Conservation (phyloP, 1,140 invertebrate species). For the Anagrus nilaparvatae region DNA sequence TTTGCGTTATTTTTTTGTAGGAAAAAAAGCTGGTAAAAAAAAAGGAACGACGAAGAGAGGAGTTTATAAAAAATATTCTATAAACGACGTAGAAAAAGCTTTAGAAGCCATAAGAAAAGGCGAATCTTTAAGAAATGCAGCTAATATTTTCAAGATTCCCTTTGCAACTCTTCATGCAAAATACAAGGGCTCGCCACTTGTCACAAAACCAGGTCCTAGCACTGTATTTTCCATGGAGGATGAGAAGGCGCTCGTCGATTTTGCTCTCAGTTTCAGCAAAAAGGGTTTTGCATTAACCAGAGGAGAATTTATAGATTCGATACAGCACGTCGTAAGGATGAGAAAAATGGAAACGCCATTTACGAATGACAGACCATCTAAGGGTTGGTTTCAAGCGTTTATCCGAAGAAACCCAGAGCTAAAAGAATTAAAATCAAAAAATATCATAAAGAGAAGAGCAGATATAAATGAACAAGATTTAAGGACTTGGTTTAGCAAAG, state of each 20-base stretch:
- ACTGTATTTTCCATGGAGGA: constrained; percentile 1
- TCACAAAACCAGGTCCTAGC: too few relatives aligned
- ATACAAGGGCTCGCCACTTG: too few relatives aligned
- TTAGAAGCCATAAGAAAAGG: too few relatives aligned
- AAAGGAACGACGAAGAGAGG: too few relatives aligned
- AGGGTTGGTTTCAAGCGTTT: constrained; percentile 20
- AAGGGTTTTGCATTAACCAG: not conserved
- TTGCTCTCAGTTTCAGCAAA: not conserved
- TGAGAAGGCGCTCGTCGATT: not conserved
- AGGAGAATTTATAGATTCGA: not conserved
- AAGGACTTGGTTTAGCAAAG: constrained; percentile 17
- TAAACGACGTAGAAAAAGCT: too few relatives aligned
- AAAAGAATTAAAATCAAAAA: constrained; percentile 16
- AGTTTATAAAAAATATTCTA: too few relatives aligned
- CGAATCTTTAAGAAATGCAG: too few relatives aligned
- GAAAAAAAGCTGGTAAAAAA: too few relatives aligned
- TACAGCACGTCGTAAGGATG: not conserved
- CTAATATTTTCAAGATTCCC: too few relatives aligned
- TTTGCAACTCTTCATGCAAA: too few relatives aligned
- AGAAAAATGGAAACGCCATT: not conserved
- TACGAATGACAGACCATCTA: not conserved
- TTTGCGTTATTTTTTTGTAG: too few relatives aligned
- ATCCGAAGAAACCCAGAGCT: constrained; percentile 17
- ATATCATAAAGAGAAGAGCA: constrained; percentile 17
- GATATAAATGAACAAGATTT: constrained; percentile 14